Evolutionary conservation across 1,140 invertebrate genomes (phyloP).

Genomic region (Trigoniulus corallinus): DNA sequence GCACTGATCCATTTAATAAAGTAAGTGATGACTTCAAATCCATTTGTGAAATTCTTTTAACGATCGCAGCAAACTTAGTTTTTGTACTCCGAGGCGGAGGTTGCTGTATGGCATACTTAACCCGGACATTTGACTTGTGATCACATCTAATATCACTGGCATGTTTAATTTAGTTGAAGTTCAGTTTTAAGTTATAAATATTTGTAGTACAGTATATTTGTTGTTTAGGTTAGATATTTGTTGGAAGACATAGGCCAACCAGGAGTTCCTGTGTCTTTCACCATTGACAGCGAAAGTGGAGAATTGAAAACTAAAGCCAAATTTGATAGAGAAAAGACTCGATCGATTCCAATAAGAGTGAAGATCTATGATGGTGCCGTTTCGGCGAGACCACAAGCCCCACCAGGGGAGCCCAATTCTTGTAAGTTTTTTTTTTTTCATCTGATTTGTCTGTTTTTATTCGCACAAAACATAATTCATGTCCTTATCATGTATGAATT

Average conservation of each 20-base stretch:
- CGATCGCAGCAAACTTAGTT: no score
- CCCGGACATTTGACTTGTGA: no score
- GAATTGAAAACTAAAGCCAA: slow-evolving; percentile 56
- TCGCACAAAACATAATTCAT: neutral
- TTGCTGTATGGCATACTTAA: no score
- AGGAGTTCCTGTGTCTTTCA: slow-evolving; percentile 40
- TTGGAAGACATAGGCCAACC: slow-evolving; percentile 40
- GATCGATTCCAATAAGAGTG: slow-evolving; percentile 63
- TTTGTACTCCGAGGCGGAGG: no score
- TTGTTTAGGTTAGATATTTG: slow-evolving; percentile 44
- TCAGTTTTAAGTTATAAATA: neutral
- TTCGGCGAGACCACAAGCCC: slow-evolving; percentile 47
- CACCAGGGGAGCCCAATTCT: slow-evolving; percentile 25
- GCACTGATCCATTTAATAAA: slow-evolving; percentile 59
- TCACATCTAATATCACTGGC: neutral
- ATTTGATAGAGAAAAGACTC: slow-evolving; percentile 63
- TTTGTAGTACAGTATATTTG: neutral
- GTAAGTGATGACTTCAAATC: slow-evolving; percentile 18
- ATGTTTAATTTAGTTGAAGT: neutral
- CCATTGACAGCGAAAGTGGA: slow-evolving; percentile 61
- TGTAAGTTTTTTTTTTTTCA: slow-evolving; percentile 12
- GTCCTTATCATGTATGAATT: no score
- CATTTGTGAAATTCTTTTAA: no score
- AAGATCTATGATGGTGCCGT: slow-evolving; percentile 68
- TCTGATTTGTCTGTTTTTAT: neutral